Evolutionary conservation across 2,888 invertebrate genomes (phyloP).

Genomic region (Arenicola marina): DNA sequence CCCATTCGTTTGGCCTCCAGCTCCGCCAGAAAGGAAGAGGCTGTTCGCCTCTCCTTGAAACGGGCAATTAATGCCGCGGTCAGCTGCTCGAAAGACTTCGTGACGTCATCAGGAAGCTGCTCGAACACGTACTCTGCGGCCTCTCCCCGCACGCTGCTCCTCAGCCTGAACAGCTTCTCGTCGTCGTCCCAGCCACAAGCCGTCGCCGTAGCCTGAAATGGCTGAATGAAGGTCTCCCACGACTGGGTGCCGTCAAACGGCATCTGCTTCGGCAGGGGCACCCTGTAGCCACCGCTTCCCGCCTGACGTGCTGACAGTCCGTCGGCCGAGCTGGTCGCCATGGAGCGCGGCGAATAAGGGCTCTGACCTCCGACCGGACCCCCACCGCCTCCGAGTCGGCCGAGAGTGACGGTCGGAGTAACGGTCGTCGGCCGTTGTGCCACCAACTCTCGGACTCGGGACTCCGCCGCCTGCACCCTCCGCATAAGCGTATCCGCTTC

Average conservation of each 20-base stretch:
- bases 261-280: constrained; percentile 17
- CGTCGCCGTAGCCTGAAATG: constrained; percentile 10
- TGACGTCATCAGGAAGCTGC: constrained; percentile 12
- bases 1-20: constrained; percentile 16
- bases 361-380: too few species aligned
- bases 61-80: constrained; percentile 11
- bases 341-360: too few species aligned
- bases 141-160: constrained; percentile 17
- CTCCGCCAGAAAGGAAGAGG: constrained; percentile 24
- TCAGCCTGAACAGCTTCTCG: constrained; percentile 19
- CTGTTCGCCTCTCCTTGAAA: constrained; percentile 18
- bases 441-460: too few species aligned
- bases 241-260: constrained; percentile 20
- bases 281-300: neutral
- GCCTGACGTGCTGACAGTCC: too few species aligned
- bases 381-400: too few species aligned
- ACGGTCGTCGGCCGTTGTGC: too few species aligned
- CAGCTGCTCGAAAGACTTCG: constrained; percentile 9
- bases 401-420: too few species aligned
- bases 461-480: too few species aligned
- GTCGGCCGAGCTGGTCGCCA: too few species aligned
- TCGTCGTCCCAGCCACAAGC: constrained; percentile 20
- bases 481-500: too few species aligned
- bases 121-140: constrained; percentile 24
- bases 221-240: constrained; percentile 18